Base-by-base conservation (phyloP, 2,113 vertebrate species). In the Pionites leucogaster region DNA sequence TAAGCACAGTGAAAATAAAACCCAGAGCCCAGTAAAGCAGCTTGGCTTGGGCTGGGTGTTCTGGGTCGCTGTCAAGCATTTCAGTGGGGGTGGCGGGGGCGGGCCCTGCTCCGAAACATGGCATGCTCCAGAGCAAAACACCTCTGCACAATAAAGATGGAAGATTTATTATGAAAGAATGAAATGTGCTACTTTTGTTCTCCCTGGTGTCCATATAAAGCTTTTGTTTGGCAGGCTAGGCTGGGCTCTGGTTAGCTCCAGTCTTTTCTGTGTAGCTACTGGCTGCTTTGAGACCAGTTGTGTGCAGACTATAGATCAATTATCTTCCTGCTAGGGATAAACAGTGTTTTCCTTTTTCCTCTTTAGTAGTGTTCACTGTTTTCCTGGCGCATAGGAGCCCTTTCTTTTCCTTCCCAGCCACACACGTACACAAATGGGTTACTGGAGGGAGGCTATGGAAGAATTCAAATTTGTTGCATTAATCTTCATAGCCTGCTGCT, bases 131-230 rank as follows among this genome's bases (percentile, higher is more conserved):
- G 90, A 96, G 84, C 81, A 59, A 88, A 94, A 68, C 92, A 94
- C 88, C 94, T 94, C 82, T 9, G 46, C 93, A 88, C 94, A 95
- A 87, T 97, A 90, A 92, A 96, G 93, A 95, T 80, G 72, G 90
- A 82, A 97, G 93, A 97, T 96, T 96, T 97, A 97, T 97, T 95
- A 71, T 7, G 86, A 95, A 95, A 92, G 97, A 94, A 96, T 74
- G 74, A 89, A 95, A 95, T 62, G 92, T 92, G 94, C 94, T 95
- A 83, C 93, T 96, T 96, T 86, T 84, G 76, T 80, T 97, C 95
- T 97, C 96, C 93, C 95, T 74, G 63, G 95, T 96, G 90, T 96
- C 93, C 93, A 86, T 72, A 72, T 93, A 97, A 96, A 95, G 95
- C 89, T 89, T 97, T 91, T 92, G 92, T 95, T 84, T 96, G 95